Conservation (phyloP, 2,113 vertebrate genomes). For the Neolamprologus devosi region DNA sequence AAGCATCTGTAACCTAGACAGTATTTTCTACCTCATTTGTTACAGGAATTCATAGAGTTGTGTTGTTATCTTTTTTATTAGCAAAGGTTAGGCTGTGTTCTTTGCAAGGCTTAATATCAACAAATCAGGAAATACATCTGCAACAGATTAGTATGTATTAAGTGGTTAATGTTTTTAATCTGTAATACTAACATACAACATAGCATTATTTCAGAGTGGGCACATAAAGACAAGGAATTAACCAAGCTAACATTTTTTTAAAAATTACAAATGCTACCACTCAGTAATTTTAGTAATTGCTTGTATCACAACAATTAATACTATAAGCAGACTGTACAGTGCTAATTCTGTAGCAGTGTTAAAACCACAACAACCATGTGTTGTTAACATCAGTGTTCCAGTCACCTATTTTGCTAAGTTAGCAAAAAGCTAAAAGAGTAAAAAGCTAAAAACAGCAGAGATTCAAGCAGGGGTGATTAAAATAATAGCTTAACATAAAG, state of each 20-base stretch:
- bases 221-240: background rate
- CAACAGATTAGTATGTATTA: background rate
- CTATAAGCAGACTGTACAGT: background rate
- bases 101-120: background rate
- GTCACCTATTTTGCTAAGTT: background rate
- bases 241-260: background rate
- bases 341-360: background rate
- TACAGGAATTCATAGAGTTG: background rate
- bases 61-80: background rate
- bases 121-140: background rate
- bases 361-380: background rate
- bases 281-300: background rate
- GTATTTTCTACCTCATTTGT: background rate
- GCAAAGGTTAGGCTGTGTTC: background rate
- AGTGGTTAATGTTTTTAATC: background rate
- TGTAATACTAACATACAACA: background rate
- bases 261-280: accelerated
- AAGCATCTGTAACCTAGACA: background rate
- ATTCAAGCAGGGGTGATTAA: background rate
- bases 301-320: background rate
- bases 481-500: background rate
- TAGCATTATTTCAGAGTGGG: background rate
- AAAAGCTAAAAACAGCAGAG: background rate
- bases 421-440: background rate
- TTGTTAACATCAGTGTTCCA: background rate